Conservation (phyloP, 2,113 vertebrate species). For the Silurus glanis region DNA sequence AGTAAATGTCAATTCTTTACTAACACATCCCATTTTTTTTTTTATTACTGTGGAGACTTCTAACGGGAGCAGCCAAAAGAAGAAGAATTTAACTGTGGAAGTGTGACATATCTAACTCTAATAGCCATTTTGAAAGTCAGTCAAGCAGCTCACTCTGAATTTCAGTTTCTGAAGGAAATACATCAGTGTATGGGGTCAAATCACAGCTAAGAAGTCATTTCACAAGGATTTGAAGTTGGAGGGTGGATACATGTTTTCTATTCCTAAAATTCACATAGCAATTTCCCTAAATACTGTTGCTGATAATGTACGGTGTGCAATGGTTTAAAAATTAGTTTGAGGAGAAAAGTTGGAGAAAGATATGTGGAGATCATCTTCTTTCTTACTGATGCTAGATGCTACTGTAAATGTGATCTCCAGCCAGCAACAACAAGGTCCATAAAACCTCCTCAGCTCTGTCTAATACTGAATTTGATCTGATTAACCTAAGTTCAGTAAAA, state of each 20-base stretch:
- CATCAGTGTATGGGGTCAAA: neutral
- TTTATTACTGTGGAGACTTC: too few relatives aligned
- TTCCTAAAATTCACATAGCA: neutral
- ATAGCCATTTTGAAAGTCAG: slow-evolving; percentile 14
- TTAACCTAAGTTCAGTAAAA: neutral
- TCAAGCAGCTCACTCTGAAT: neutral
- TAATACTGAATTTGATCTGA: neutral
- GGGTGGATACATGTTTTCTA: neutral
- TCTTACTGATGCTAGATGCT: neutral
- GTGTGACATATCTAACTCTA: neutral
- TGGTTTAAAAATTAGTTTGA: neutral
- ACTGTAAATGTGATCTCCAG: neutral
- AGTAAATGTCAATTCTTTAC: neutral
- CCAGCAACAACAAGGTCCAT: neutral
- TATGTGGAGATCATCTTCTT: neutral
- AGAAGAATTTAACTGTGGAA: too few relatives aligned
- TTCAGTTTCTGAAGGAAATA: neutral
- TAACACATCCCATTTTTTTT: neutral
- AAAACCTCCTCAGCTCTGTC: neutral
- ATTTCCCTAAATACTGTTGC: neutral
- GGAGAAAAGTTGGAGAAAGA: neutral
- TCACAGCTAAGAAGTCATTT: neutral
- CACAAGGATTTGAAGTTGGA: neutral
- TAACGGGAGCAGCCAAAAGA: too few relatives aligned
- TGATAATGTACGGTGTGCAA: neutral